phyloP scores from a whole-genome alignment of 2,113 vertebrate genomes.

The Indicator indicator region DNA sequence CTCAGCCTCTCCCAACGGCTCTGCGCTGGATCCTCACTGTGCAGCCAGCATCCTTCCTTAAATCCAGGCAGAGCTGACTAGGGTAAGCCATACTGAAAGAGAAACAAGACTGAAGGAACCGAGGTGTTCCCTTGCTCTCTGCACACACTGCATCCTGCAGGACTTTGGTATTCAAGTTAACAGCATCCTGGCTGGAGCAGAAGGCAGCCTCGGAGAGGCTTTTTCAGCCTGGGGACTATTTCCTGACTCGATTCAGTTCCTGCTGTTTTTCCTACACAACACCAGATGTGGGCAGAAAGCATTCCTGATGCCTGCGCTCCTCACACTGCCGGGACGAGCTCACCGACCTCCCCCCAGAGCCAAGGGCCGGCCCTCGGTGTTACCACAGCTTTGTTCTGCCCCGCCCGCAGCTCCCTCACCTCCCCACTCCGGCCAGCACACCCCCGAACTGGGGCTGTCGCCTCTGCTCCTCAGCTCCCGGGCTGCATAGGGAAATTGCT shows the following conservation, averaged over 20 bases:
- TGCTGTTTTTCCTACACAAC: neutral
- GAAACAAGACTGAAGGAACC: neutral
- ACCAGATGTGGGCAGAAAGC: neutral
- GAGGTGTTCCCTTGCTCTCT: neutral
- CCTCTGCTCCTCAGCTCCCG: rapidly evolving
- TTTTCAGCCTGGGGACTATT: neutral
- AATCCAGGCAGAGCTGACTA: neutral
- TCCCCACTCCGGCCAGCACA: neutral
- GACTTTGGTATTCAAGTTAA: neutral
- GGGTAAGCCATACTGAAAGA: neutral
- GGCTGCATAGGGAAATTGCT: neutral
- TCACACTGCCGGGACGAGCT: neutral
- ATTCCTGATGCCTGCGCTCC: neutral
- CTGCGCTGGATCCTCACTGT: rapidly evolving
- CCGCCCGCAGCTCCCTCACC: neutral
- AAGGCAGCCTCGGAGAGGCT: neutral
- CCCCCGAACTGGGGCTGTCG: neutral
- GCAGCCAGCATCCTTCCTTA: neutral
- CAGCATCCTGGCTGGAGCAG: neutral
- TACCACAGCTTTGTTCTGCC: neutral
- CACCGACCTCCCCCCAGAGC: neutral
- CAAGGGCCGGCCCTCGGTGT: neutral
- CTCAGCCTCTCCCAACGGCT: neutral
- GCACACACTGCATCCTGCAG: rapidly evolving
- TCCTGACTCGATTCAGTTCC: neutral